Evolutionary conservation across 2,113 vertebrate species (phyloP), one percentile per base, ranked within the genome.

Genomic region (Sula dactylatra): DNA sequence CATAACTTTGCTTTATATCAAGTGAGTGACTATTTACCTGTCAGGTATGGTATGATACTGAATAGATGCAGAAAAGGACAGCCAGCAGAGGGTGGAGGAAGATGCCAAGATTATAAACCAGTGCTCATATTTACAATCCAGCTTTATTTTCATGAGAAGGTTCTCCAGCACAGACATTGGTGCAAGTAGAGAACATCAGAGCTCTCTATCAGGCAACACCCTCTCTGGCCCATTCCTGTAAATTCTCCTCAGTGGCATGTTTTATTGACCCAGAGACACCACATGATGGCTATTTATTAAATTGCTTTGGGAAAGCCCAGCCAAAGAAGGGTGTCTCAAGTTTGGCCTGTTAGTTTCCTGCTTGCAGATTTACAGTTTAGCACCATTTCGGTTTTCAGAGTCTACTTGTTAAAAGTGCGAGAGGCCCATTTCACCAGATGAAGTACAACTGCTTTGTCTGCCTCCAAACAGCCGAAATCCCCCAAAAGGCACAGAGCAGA

Each of bases 291-390:
- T 97, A 97, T 98, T 98, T 97, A 95, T 96, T 98, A 98, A 98
- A 98, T 98, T 97, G 97, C 97, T 95, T 94, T n/a, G n/a, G 67
- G 96, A 97, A 98, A 98, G 66, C 80, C 78, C 88, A 94, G 97
- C 88, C 88, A 97, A 98, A 96, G 80, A 91, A 97, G 91, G 93
- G 93, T 93, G 89, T 73, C 96, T 97, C 96, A 79, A 82, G 86
- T 89, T 97, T 82, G 95, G 88, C 65, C 52, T 82, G 93, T 93
- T 97, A 97, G 98, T 94, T 98, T 98, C 97, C 98, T 97, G 97
- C 96, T 95, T 95, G 81, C 89, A 98, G 98, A 98, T 98, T 98
- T 98, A 98, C 98, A 98, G 11, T 98, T 97, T 97, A 98, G 94
- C 95, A 97, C 94, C 34, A 14, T 94, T 97, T 92, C 96, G 70